phyloP scores from a whole-genome alignment of 2,797 vertebrate species.

The Selene dorsalis region DNA sequence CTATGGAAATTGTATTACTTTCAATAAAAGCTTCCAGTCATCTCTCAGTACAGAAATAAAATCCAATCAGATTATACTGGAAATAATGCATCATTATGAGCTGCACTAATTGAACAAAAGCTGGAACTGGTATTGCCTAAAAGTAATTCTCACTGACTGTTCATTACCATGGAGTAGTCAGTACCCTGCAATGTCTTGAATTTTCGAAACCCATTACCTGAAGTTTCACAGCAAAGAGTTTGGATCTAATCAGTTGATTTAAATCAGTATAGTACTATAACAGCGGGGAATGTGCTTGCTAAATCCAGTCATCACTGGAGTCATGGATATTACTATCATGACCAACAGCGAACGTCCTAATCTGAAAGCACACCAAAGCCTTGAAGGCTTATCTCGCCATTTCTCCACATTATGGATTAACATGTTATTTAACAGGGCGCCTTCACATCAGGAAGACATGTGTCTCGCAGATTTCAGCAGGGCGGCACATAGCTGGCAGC shows the following conservation, averaged over 20 bases:
- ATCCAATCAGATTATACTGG: neutral
- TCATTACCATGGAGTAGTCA: conserved; percentile 7
- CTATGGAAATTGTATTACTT: neutral
- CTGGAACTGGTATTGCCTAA: neutral
- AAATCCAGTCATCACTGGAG: conserved; percentile 31
- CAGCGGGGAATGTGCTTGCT: neutral
- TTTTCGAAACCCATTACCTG: neutral
- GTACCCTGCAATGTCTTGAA: neutral
- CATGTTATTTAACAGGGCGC: conserved; percentile 48
- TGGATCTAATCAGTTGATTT: conserved; percentile 7
- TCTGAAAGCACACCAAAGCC: conserved; percentile 52
- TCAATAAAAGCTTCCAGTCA: neutral
- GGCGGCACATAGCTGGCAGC: conserved; percentile 35
- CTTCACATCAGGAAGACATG: conserved; percentile 56
- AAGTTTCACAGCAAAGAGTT: neutral
- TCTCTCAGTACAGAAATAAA: conserved; percentile 5
- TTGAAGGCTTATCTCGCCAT: conserved; percentile 50
- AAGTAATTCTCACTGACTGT: conserved; percentile 2
- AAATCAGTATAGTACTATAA: neutral
- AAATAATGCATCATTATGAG: conserved; percentile 10
- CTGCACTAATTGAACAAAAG: neutral
- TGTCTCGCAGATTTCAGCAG: conserved; percentile 41
- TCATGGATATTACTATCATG: conserved; percentile 36
- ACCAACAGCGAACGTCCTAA: conserved; percentile 37
- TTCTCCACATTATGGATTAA: conserved; percentile 67